These are phyloP conservation scores for Anabacerthia variegaticeps DNA, from an alignment of 2,797 vertebrate genomes.

Conservation along the genomic window DNA sequence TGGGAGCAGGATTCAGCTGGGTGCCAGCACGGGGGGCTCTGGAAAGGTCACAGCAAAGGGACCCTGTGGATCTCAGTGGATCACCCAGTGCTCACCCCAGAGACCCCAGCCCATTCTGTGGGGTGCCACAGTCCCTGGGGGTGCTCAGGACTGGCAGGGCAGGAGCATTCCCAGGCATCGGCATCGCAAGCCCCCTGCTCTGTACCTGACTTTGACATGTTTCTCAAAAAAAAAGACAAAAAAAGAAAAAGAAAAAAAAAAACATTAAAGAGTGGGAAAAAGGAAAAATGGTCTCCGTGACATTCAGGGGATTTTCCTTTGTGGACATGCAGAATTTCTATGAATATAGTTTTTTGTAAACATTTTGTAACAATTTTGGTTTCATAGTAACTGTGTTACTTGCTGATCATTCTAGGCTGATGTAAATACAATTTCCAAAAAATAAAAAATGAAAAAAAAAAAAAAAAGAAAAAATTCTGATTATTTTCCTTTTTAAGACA, in stretches of 20 bases:
- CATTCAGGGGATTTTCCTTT: constrained; percentile 90
- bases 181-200: neutral
- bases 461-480: constrained; percentile 76
- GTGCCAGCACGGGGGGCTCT: neutral
- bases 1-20: rapidly evolving
- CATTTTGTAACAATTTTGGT: constrained; percentile 96
- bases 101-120: neutral
- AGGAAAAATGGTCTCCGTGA: constrained; percentile 70
- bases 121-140: rapidly evolving
- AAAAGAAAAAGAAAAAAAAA: neutral
- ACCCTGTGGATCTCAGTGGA: neutral
- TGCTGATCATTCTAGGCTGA: constrained; percentile 85
- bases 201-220: constrained; percentile 3
- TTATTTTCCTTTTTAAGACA: constrained; percentile 99
- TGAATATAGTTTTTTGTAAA: constrained; percentile 98
- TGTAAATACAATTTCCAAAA: constrained; percentile 83
- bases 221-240: constrained; percentile 57
- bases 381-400: constrained; percentile 97
- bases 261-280: neutral
- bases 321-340: constrained; percentile 97
- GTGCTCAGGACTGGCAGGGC: neutral
- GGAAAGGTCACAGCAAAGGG: neutral
- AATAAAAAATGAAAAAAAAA: constrained; percentile 24
- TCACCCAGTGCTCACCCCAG: neutral
- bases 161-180: neutral